Evolutionary conservation across 2,797 vertebrate species (phyloP), one percentile per base, ranked within the genome.

Genomic region (Loriculus beryllinus): DNA sequence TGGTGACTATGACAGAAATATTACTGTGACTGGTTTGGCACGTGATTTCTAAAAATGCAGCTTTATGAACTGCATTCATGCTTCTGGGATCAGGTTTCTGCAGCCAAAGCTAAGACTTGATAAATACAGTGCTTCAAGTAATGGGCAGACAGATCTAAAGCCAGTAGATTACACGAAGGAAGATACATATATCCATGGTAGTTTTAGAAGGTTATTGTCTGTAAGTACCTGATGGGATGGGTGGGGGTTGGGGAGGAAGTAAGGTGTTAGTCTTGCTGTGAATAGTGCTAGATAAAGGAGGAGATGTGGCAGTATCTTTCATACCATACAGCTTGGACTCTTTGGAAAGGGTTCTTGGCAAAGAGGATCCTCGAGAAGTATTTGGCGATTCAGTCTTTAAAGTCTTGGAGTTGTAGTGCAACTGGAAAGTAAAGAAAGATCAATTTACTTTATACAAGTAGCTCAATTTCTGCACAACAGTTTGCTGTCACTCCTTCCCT

Each of bases 311-410:
- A 94, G 84, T 98, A 93, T 99, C 99, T 98, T 98, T 99, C 99
- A 99, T 99, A 99, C 99, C 99, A 98, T 98, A 99, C 98, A 99
- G 98, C 97, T 99, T 99, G 92, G 99, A 99, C 97, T 99, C 99
- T 99, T 99, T 99, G 97, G 99, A 99, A 96, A 99, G 98, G 11
- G 99, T 99, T 98, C 99, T 98, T 86, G 99, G 99, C 96, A 99
- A 98, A 18, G 99, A 99, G 48, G 99, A 99, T 96, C 99, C 99
- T 39, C 99, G 98, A 4, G 99, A 99, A 40, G 99, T 97, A 85
- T 98, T 99, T 91, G 99, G 99, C 0, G 99, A 99, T 84, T 99
- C 99, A 0, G 99, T 99, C 98, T 99, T 99, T 92, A 99, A 97
- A 42, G 98, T 99, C 98, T 99, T 99, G 78, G 99, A 99, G 96